A percentile compares a stretch with the other conserved stretches of the same genome.
Evolutionary conservation across 2,797 vertebrate genomes (phyloP).

Genomic region (Tiaroga cobitis): DNA sequence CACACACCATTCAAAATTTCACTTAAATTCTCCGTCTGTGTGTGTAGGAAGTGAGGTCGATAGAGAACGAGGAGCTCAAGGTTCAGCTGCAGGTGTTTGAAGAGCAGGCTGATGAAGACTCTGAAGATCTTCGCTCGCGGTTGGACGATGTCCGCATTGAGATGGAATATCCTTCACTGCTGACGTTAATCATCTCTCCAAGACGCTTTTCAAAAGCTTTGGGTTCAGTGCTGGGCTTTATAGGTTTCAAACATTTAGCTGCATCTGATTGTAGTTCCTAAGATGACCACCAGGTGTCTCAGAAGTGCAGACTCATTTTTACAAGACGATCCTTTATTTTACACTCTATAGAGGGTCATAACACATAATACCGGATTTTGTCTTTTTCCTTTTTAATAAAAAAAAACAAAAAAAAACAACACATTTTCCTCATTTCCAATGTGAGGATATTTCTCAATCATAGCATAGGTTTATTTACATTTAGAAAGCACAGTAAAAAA

Average conservation of each 20-base stretch:
- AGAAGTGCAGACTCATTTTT: slow-evolving; percentile 29
- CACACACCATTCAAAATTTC: not conserved
- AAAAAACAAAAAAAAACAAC: not conserved
- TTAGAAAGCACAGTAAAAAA: not conserved
- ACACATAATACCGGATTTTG: not conserved
- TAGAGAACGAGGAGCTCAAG: slow-evolving; percentile 90
- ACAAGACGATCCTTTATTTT: not conserved
- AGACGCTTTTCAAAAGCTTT: not conserved
- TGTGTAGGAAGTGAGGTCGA: slow-evolving; percentile 81
- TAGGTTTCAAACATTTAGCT: not conserved
- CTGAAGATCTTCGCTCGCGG: slow-evolving; percentile 84
- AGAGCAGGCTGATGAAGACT: slow-evolving; percentile 90
- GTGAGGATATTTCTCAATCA: not conserved
- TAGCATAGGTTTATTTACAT: not conserved
- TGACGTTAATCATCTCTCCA: not conserved
- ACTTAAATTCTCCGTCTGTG: not conserved
- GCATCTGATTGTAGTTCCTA: slow-evolving; percentile 55
- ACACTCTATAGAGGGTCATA: not conserved
- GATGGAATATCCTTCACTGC: slow-evolving; percentile 93
- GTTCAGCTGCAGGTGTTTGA: slow-evolving; percentile 88
- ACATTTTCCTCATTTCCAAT: not conserved
- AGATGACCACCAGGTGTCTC: slow-evolving; percentile 75
- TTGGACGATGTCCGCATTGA: slow-evolving; percentile 90
- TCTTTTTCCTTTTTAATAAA: too few species aligned
- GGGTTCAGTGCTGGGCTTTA: not conserved